Evolutionary conservation across 1,140 invertebrate genomes (phyloP), one percentile per base, ranked within the genome.

Genomic region (Drosophila ironensis): DNA sequence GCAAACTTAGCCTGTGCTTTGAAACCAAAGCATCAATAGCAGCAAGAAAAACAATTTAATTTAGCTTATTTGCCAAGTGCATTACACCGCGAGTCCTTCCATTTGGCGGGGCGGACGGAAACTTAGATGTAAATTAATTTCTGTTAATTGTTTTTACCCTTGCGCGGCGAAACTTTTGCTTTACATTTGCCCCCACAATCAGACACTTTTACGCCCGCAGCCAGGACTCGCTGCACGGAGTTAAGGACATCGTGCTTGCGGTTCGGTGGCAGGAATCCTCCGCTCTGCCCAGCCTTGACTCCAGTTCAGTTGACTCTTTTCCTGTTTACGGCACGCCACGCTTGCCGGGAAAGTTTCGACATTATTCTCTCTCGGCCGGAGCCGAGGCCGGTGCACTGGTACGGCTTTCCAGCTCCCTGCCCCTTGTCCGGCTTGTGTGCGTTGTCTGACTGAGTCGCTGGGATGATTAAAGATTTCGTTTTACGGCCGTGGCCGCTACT

Each of bases 381-480:
- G 14, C 14, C 30, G n/a, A 9, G 30, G 30, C 30, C 11, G n/a
- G 11, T n/a, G 14, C 7, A 33, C 30, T 4, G 8, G 8, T 11
- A 33, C 14, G 25, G 14, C 19, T 33, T 20, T 33, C 14, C 35
- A 22, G 54, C 24, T 41, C 12, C 8, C n/a, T 38, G 54, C 24
- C 30, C 12, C 8, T 9, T 38, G 24, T 35, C 46, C 45, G 48
- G 53, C 57, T 67, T 25, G 61, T 12, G 42, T 51, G 48, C 12
- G 28, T 69, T 47, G 45, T 66, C 48, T 63, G 80, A 63, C 78
- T 51, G 52, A 86, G 78, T 84, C 78, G 86, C 78, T 84, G 59
- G 64, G 86, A 86, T 84, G 78, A 86, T 84, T 84, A 78, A 84
- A 86, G 78, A 84, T 86, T 84, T 84, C 50, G 33, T 74, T 82